phyloP scores from a whole-genome alignment of 2,797 vertebrate species.

The Karalla daura region DNA sequence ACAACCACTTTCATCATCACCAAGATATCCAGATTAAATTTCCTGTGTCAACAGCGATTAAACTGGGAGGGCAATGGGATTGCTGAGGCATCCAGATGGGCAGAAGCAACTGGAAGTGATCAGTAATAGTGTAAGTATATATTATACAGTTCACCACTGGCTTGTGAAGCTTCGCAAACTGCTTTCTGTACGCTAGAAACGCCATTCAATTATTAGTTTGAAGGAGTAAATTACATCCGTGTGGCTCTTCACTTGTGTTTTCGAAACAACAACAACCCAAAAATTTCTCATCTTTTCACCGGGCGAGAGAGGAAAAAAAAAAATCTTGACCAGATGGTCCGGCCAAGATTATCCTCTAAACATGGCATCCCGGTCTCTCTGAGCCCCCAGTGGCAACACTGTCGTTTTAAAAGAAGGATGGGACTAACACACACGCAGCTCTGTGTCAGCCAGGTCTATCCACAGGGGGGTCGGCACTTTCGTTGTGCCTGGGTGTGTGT shows the following conservation, averaged over 20 bases:
- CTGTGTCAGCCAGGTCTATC: slow-evolving; percentile 44
- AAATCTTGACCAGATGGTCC: slow-evolving; percentile 76
- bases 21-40: slow-evolving; percentile 77
- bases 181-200: slow-evolving; percentile 19
- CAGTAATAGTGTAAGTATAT: slow-evolving; percentile 68
- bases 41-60: slow-evolving; percentile 72
- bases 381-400: slow-evolving; percentile 29
- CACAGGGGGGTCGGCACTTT: slow-evolving; percentile 32
- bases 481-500: slow-evolving; percentile 40
- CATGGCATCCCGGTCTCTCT: slow-evolving; percentile 50
- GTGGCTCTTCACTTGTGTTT: slow-evolving; percentile 20
- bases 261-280: slow-evolving; percentile 18
- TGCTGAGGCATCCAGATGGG: slow-evolving; percentile 63
- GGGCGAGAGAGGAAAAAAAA: slow-evolving; percentile 38
- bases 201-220: slow-evolving; percentile 16
- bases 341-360: slow-evolving; percentile 71
- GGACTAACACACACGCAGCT: slow-evolving; percentile 40
- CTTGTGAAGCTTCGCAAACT: slow-evolving; percentile 26
- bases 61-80: slow-evolving; percentile 58
- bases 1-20: slow-evolving; percentile 82
- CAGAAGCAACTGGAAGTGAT: slow-evolving; percentile 71
- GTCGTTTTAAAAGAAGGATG: slow-evolving; percentile 37
- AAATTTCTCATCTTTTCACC: slow-evolving; percentile 22
- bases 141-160: slow-evolving; percentile 46
- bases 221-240: slow-evolving; percentile 36